Base-by-base conservation (phyloP, 2,113 vertebrate genomes). In the Myodes glareolus region DNA sequence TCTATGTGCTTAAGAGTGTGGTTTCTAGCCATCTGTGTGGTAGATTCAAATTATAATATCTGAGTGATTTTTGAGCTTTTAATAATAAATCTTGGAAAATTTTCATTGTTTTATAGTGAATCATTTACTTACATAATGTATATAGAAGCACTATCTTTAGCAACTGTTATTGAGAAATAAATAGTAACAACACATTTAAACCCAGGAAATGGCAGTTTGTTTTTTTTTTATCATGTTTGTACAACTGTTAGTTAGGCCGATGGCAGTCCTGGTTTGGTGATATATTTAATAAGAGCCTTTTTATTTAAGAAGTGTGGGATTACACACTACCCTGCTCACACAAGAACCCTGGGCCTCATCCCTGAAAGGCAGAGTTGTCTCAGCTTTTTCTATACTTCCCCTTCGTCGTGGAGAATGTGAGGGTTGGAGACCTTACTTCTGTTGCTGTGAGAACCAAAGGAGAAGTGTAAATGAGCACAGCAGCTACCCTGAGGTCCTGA, bases 81-180 rank as follows among this genome's bases (percentile, higher is more conserved):
- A 78, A 52, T 50, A 90, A 84, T 67, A 25, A 85, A 88, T 73
- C 58, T 73, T 75, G 93, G 86, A 39, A 89, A 65, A 36, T 90
- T 93, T 77, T 36, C 58, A 70, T 58, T 42, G 52, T 82, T 91
- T 95, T 87, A 67, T 45, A 75, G 42, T 33, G 27, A 50, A 81
- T 90, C n/a, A 93, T 63, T 91, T 96, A 91, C 82, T 67, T 86
- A 9, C 27, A 33, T 80, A 86, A 89, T 70, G 75, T 75, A 50
- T 52, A 90, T 13, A 80, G 31, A 88, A 52, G 52, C 50, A 29
- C 25, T 63, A 2, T 31, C 12, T 67, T 89, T 89, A 90, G 36
- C 75, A 78, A 88, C 61, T 82, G 23, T 39, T 39, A 82, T 50
- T 88, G 67, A 97, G 39, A 97, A 90, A 78, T 58, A 61, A 88